Evolutionary conservation across 2,797 vertebrate species (phyloP).

Genomic region (Sebastolobus altivelis): DNA sequence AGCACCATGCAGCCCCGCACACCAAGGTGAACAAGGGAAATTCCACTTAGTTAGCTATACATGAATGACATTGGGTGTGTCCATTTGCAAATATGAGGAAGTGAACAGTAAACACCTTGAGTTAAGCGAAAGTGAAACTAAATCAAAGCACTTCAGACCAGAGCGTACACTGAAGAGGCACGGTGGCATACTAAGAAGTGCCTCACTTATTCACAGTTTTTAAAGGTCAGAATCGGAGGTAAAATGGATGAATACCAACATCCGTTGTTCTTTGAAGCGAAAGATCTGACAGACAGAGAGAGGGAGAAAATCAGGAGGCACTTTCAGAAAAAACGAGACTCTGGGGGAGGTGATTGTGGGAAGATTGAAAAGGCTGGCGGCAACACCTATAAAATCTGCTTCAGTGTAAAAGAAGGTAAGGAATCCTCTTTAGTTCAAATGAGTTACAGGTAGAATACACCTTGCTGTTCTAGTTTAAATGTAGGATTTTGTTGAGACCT

Average conservation of each 20-base stretch:
- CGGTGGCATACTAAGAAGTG: rapidly evolving
- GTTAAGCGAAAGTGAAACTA: constrained; percentile 37
- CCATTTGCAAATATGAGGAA: not conserved
- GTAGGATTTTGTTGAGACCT: not conserved
- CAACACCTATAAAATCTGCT: constrained; percentile 56
- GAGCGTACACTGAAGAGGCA: rapidly evolving
- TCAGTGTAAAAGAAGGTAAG: constrained; percentile 61
- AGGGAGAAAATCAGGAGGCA: constrained; percentile 48
- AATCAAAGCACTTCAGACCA: rapidly evolving
- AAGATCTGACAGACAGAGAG: constrained; percentile 41
- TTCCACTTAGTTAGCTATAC: not conserved
- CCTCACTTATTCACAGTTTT: not conserved
- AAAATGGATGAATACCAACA: constrained; percentile 60
- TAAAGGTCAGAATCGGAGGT: not conserved
- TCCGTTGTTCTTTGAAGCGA: constrained; percentile 66
- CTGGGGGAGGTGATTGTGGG: constrained; percentile 72
- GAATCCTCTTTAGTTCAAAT: not conserved
- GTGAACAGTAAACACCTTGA: rapidly evolving
- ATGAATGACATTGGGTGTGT: not conserved
- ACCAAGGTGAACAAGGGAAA: not conserved
- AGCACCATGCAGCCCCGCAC: not conserved
- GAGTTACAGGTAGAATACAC: not conserved
- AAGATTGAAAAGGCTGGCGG: constrained; percentile 28
- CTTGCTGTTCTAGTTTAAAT: not conserved
- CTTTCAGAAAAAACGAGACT: constrained; percentile 61